Evolutionary conservation across 2,113 vertebrate genomes (phyloP).

Genomic region (Megaleporinus macrocephalus): DNA sequence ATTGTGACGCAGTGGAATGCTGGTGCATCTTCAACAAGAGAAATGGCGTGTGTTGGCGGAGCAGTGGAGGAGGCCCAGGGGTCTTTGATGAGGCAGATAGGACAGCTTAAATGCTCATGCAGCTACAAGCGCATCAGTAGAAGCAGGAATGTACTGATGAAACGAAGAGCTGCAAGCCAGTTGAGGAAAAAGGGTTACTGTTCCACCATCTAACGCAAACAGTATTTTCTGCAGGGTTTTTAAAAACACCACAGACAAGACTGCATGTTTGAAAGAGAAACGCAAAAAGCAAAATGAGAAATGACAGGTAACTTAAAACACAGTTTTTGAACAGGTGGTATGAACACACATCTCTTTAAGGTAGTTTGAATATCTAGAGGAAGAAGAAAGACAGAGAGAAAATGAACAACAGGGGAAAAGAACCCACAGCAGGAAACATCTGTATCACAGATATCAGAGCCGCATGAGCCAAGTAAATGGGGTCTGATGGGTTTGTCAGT

Average conservation of each 20-base stretch:
- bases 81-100: constrained; percentile 17
- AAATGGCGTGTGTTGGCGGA: neutral
- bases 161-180: neutral
- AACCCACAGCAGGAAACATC: constrained; percentile 31
- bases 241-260: neutral
- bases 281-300: neutral
- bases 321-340: neutral
- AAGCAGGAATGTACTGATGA: neutral
- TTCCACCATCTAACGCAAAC: no score
- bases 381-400: constrained; percentile 19
- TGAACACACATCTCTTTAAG: neutral
- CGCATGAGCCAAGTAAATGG: constrained; percentile 14
- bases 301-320: neutral
- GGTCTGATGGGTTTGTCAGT: constrained; percentile 20
- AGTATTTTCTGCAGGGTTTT: no score
- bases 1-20: neutral
- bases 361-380: neutral
- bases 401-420: neutral
- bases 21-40: neutral
- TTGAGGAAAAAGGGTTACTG: neutral
- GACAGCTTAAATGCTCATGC: neutral
- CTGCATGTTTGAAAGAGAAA: neutral
- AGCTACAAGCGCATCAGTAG: neutral
- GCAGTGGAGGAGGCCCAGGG: neutral
- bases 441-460: constrained; percentile 41